Percentiles rank a stretch among this genome's conserved stretches.
These are phyloP conservation scores for Eristalinus aeneus DNA, from an alignment of 2,888 invertebrate genomes.

Conservation along the genomic window DNA sequence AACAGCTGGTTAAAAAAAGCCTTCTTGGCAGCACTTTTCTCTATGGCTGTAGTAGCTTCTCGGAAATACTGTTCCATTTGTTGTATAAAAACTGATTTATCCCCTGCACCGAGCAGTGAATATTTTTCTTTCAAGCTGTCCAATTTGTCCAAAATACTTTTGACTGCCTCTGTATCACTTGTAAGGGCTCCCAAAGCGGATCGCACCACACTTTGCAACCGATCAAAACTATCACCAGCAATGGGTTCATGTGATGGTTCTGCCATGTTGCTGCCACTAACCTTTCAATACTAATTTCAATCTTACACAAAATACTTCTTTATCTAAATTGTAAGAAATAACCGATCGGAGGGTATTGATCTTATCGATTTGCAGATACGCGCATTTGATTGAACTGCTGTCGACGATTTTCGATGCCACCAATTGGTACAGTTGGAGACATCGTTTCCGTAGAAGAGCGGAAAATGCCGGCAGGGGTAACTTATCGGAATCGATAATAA, in stretches of 20 bases:
- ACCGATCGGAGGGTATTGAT: constrained; percentile 5
- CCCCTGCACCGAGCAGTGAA: constrained; percentile 74
- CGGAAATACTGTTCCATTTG: constrained; percentile 76
- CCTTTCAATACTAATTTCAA: constrained; percentile 47
- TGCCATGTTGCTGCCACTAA: constrained; percentile 28
- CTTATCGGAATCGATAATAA: constrained; percentile 46
- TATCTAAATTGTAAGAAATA: constrained; percentile 29
- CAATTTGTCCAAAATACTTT: constrained; percentile 74
- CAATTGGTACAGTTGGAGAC: constrained; percentile 35
- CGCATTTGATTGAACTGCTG: constrained; percentile 44
- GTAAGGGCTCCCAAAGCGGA: constrained; percentile 73
- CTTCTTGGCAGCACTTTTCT: constrained; percentile 74
- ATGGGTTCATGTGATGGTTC: constrained; percentile 17
- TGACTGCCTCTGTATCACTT: constrained; percentile 73
- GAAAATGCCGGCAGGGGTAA: not conserved
- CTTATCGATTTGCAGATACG: constrained; percentile 43
- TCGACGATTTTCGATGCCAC: not conserved
- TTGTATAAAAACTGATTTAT: constrained; percentile 74
- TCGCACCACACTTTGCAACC: constrained; percentile 75
- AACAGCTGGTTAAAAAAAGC: constrained; percentile 74
- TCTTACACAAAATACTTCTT: constrained; percentile 12
- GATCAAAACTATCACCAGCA: constrained; percentile 74
- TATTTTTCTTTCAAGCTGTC: constrained; percentile 74
- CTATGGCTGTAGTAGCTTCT: constrained; percentile 74
- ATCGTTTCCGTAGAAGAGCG: not conserved